Evolutionary conservation across 2,113 vertebrate species (phyloP), one percentile per base, ranked within the genome.

Genomic region (Siphamia tubifer): DNA sequence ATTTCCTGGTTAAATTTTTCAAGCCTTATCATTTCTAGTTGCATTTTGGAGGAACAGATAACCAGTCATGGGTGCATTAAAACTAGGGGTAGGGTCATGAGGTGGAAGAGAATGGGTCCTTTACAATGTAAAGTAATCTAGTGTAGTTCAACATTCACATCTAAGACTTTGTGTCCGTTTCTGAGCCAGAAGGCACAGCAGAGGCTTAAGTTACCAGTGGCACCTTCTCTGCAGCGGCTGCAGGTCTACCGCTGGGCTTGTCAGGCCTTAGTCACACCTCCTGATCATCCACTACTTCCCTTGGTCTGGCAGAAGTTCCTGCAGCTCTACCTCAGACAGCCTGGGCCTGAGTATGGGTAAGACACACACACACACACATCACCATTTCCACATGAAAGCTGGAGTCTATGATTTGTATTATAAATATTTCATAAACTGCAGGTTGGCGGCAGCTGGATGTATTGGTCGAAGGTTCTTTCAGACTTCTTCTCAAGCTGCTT

Each of bases 231-330:
- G 17, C 96, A 96, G 89, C 91, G 97, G 74, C 90, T 99, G 49
- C 93, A 99, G 92, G 94, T 99, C 21, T 99, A 99, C 54, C 96
- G 97, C 44, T 99, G 98, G 98, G 96, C 96, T 8, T 93, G 94
- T 52, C 98, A 99, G 87, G 96, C 97, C 1, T 84, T 98, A 31
- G 92, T 83, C 64, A 99, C 97, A 0, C 95, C 96, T 6, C 94
- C 94, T 25, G 96, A 96, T 74, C 98, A 99, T 63, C 96, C 96
- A 7, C 92, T 99, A 21, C 83, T 99, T 74, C 96, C 96, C 0
- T 92, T 99, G 1, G 87, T 99, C 58, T 99, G 97, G 97, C 98
- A 99, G 85, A 99, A 95, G 71, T 98, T 99, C 84, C 93, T 99
- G 45, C 94, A 98, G 60, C 93, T 99, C 13, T 99, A 97, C 73